Evolutionary conservation across 1,140 invertebrate species (phyloP), one percentile per base, ranked within the genome.

Genomic region (Diachasmimorpha longicaudata): DNA sequence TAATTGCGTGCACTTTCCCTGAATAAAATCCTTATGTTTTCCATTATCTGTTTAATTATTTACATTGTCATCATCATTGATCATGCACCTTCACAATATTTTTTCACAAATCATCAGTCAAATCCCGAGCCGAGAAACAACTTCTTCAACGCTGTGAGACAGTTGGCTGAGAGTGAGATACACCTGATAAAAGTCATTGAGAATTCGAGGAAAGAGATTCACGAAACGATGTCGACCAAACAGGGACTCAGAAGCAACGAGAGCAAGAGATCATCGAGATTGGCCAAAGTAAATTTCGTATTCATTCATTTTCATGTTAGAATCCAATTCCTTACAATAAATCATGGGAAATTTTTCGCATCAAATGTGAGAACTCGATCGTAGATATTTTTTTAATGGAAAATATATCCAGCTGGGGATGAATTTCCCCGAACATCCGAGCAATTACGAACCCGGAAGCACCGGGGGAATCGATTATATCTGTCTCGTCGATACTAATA

Each of bases 141-240:
- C 79, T 74, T 87, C 14, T 83, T 86, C 16, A 76, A 80, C 75
- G 87, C 85, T 66, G 86, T 82, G 52, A 86, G 83, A 72, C 81
- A 85, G 75, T 81, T 88, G 77, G 85, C 82, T 21, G 85, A 86
- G 19, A 87, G 83, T 72, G 86, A 87, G 76, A 86, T 88, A 48
- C 77, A 87, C 9, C 76, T 88, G 8, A 77, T 87, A 68, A 85
- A 86, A 58, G 77, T 78, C 9, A 86, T 88, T 46, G 80, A 86
- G 63, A 80, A 78, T 37, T 84, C 85, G 1, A 79, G 75, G 52
- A 68, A 36, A 68, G 46, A 48, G 13, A 72, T 21, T 25, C 39
- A 71, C 68, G 70, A 55, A 19, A 71, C 37, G 16, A 81, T 80
- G 81, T 77, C 82, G 23, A 55, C 72, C 37, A 78, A 66, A 21